phyloP scores from a whole-genome alignment of 2,113 vertebrate species.

The Erinaceus europaeus region DNA sequence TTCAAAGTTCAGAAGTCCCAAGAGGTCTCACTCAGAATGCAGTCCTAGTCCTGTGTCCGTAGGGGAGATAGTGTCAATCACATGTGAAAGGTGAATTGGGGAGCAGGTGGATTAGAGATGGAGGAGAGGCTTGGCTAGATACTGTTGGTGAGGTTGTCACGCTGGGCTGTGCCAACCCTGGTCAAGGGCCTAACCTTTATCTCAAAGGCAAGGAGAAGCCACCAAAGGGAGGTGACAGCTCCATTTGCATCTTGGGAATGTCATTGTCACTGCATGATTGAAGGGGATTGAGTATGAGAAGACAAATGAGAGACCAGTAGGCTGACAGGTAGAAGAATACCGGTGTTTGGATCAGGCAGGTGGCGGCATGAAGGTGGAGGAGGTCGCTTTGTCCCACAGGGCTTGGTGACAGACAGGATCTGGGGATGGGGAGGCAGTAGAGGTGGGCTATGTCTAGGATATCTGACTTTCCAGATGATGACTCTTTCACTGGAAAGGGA shows the following conservation, averaged over 20 bases:
- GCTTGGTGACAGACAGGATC: neutral
- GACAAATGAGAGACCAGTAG: neutral
- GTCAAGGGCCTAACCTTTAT: neutral
- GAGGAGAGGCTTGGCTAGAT: neutral
- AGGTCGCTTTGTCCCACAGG: neutral
- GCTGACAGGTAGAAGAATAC: neutral
- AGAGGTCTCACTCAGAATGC: conserved; percentile 2
- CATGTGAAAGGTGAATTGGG: no score
- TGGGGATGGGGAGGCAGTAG: fast-evolving
- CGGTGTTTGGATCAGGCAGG: fast-evolving
- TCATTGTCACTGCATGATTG: neutral
- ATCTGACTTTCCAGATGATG: neutral
- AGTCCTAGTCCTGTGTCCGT: neutral
- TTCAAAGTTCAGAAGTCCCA: conserved; percentile 6
- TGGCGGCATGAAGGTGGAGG: neutral
- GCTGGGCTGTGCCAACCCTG: neutral
- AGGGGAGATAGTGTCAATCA: no score
- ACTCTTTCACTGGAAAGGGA: neutral
- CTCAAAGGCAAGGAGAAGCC: conserved; percentile 18
- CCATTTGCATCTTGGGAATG: neutral
- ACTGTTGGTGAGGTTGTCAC: neutral
- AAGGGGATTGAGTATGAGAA: neutral
- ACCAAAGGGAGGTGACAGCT: neutral
- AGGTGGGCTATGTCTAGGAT: neutral
- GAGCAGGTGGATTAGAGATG: neutral